phyloP scores from a whole-genome alignment of 2,888 invertebrate species.

The Adela reaumurella region DNA sequence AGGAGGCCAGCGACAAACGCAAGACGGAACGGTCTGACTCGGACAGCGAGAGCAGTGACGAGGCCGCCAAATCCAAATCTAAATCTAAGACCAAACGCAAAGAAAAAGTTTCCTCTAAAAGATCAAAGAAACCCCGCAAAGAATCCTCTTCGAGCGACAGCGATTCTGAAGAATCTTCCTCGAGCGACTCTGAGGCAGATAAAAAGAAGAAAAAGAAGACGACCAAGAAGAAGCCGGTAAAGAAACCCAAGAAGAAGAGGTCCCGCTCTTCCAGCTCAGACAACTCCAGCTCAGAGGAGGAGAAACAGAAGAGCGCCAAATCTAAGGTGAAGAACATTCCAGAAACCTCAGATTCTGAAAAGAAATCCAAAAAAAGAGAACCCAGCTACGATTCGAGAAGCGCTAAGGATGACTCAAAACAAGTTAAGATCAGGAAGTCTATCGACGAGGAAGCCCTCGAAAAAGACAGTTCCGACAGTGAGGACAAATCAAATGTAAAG shows the following conservation, averaged over 20 bases:
- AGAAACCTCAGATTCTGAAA: constrained; percentile 43
- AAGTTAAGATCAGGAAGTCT: constrained; percentile 32
- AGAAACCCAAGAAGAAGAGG: constrained; percentile 45
- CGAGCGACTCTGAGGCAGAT: constrained; percentile 49
- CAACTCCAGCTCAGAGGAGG: constrained; percentile 47
- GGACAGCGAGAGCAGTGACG: constrained; percentile 46
- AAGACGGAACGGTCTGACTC: constrained; percentile 51
- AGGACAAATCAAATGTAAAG: constrained; percentile 47
- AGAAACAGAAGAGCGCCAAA: constrained; percentile 43
- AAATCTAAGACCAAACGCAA: constrained; percentile 47
- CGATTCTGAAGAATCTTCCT: constrained; percentile 49
- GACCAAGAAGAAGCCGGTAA: constrained; percentile 43
- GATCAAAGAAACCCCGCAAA: constrained; percentile 45
- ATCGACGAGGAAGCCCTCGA: constrained; percentile 42
- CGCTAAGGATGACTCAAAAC: constrained; percentile 31
- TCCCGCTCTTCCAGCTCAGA: constrained; percentile 48
- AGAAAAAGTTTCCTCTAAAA: constrained; percentile 57
- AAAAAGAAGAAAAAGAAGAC: constrained; percentile 50
- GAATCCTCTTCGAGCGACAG: constrained; percentile 48
- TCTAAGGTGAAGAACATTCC: constrained; percentile 47
- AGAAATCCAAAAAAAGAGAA: constrained; percentile 42
- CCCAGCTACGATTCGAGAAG: constrained; percentile 30
- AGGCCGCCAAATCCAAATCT: constrained; percentile 35
- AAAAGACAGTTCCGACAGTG: constrained; percentile 45
- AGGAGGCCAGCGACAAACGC: constrained; percentile 44